These are phyloP conservation scores for Notamacropus eugenii DNA, from an alignment of 2,797 vertebrate genomes.

Conservation along the genomic window DNA sequence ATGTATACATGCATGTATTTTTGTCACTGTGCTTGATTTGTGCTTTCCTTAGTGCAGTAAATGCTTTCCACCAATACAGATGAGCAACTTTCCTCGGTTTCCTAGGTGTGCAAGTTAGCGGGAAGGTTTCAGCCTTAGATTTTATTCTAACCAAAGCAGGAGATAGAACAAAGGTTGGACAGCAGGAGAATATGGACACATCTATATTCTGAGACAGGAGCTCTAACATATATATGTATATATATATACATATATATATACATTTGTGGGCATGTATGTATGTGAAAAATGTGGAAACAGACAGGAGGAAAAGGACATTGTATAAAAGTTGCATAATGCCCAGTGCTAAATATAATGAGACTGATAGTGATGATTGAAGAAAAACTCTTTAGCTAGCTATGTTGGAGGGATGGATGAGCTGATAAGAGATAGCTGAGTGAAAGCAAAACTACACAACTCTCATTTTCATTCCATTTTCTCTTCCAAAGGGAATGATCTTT, in stretches of 20 bases:
- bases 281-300: not conserved
- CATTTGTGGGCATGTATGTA: not conserved
- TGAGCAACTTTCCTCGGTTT: not conserved
- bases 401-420: not conserved
- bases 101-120: not conserved
- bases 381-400: not conserved
- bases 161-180: conserved; percentile 38
- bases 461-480: not conserved
- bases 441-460: not conserved
- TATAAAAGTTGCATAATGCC: not conserved
- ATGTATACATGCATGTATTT: not conserved
- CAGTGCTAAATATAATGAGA: not conserved
- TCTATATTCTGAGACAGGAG: conserved; percentile 63
- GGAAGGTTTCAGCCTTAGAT: conserved; percentile 43
- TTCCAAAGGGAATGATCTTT: not conserved
- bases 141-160: conserved; percentile 22
- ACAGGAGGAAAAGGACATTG: not conserved
- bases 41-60: not conserved
- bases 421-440: not conserved
- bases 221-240: conserved; percentile 39
- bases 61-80: not conserved
- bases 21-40: not conserved
- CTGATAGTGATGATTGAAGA: not conserved
- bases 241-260: too few relatives aligned
- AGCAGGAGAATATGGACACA: conserved; percentile 39